Base-by-base conservation (phyloP, 2,888 invertebrate genomes). In the Acleris literana region DNA sequence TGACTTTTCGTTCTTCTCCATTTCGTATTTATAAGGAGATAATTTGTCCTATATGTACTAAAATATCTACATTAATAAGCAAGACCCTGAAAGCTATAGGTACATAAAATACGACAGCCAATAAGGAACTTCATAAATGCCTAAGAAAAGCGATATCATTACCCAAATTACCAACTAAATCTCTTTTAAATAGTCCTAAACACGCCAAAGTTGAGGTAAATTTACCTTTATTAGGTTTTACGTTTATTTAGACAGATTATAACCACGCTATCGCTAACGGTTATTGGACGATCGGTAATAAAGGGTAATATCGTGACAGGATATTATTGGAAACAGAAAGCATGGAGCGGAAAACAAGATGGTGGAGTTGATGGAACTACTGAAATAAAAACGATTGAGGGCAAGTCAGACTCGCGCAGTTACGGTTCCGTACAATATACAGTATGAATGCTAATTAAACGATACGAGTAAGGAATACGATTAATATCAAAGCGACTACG, bases 241-340 rank as follows among this genome's bases (percentile, higher is more conserved):
- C 49, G 17, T 18, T 49, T 20, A 20, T 20, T 46, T 18, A 22
- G 1, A 25, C 52, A 25, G 22, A 49, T 29, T 49, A 48, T n/a
- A 13, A 17, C 57, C 57, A 59, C 56, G 49, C 48, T 51, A 55
- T 60, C 11, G 64, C 55, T 22, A 61, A 54, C 44, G 55, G 53
- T 66, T 66, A 66, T 62, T 66, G 61, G 61, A 16, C 5, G 43
- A 57, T 61, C 56, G 56, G 62, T 57, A 66, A 62, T 66, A 67
- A 58, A 63, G 52, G 48, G 22, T 67, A 63, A 68, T 68, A 54
- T 65, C 68, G 62, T 65, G 65, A 65, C 68, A 53, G 56, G 44
- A 52, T 64, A 54, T 62, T 68, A 69, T 66, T 66, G 63, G 56
- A 52, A 63, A 63, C 60, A 11, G 57, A 29, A 39, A 33, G 33